Evolutionary conservation across 2,888 invertebrate species (phyloP), one percentile per base, ranked within the genome.

Genomic region (Atrina japonica): DNA sequence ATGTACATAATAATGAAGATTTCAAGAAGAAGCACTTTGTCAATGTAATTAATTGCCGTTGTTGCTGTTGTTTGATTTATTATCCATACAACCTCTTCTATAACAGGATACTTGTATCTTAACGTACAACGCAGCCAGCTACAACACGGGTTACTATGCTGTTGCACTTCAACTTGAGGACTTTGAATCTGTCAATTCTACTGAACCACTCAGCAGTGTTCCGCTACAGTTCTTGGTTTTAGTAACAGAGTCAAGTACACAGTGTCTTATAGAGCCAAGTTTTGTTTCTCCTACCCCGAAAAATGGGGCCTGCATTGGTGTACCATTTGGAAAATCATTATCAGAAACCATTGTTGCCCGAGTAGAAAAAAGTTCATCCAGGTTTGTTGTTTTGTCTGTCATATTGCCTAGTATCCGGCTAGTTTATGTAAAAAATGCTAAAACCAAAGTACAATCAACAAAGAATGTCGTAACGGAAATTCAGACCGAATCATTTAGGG

Each of bases 221-320:
- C 53, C 53, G 6, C 29, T 53, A 3, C 53, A 53, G n/a, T 53
- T 53, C 29, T 35, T 53, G n/a, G 53, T 53, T 0, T 29, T 30
- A n/a, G 21, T 53, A 1, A 30, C 35, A 18, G 30, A 53, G 29
- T 53, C 53, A 3, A n/a, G 1, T 14, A 53, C n/a, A 18, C 9
- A 9, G 16, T 53, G 53, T n/a, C 30, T 35, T 18, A n/a, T 35
- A 21, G 53, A 29, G 35, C 53, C 53, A 5, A 29, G n/a, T 29
- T 53, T 53, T 21, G 35, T 53, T 53, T 30, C 53, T 18, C 53
- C 53, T 30, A 53, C 53, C 9, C 53, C 53, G 9, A n/a, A 29
- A 2, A 23, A 53, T 14, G 29, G 29, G 18, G 29, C 30, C 1
- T 53, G 53, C 18, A 27, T 49, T 25, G 49, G 49, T 18, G 11